Conservation (phyloP, 2,888 invertebrate species). For the Oscheius sp. region DNA sequence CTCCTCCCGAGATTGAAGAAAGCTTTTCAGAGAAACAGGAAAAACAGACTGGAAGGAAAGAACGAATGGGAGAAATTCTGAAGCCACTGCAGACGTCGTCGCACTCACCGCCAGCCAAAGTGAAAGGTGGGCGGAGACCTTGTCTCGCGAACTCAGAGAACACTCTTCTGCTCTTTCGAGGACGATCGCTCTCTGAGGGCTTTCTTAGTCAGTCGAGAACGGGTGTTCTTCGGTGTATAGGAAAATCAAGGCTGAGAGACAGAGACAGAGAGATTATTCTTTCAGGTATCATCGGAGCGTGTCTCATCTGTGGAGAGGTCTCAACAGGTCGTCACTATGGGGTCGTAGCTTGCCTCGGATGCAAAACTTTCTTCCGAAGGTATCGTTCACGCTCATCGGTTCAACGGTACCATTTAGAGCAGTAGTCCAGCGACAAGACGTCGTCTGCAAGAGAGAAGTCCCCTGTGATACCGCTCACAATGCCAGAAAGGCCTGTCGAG, state of each 20-base stretch:
- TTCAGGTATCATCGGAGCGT: conserved; percentile 59
- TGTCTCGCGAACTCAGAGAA: conserved; percentile 24
- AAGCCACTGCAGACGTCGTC: conserved; percentile 33
- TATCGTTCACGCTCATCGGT: conserved; percentile 27
- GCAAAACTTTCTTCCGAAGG: conserved; percentile 73
- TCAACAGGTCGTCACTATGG: conserved; percentile 72
- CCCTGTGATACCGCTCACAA: conserved; percentile 62
- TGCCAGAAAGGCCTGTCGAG: conserved; percentile 69
- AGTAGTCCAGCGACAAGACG: conserved; percentile 72
- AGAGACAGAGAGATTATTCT: conserved; percentile 13
- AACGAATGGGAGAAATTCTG: conserved; percentile 31
- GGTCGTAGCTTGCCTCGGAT: conserved; percentile 71
- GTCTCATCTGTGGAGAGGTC: conserved; percentile 65
- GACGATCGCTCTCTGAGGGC: conserved; percentile 16
- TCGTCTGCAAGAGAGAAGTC: conserved; percentile 67
- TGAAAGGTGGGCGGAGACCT: conserved; percentile 27
- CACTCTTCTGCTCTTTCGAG: conserved; percentile 18
- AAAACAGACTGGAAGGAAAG: not conserved
- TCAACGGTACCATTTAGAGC: conserved; percentile 59
- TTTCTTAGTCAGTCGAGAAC: conserved; percentile 4
- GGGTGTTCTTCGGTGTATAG: not conserved
- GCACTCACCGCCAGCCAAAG: conserved; percentile 17
- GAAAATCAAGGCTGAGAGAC: not conserved
- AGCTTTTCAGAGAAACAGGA: not conserved
- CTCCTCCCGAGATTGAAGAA: no score